Evolutionary conservation across 1,140 invertebrate species (phyloP), one percentile per base, ranked within the genome.

Genomic region (Calliopsis andreniformis): DNA sequence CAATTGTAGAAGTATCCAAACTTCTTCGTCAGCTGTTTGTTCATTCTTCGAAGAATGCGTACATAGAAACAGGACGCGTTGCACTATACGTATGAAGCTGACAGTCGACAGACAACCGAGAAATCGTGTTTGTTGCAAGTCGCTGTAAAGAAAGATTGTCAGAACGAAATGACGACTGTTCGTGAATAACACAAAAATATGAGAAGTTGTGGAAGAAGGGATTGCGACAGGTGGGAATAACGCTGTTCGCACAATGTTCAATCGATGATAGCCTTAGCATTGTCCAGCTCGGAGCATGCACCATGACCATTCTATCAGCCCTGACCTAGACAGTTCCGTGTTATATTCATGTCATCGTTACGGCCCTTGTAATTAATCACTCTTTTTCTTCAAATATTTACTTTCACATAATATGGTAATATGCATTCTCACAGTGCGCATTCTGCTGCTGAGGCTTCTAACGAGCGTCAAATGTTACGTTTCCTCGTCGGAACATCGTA

Each of bases 221-320:
- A 18, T 0, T 61, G 73, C 66, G 68, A 72, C 75, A 77, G 75
- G 67, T 77, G 75, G 58, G 12, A 35, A 39, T 62, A 63, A 62
- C 35, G 58, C 58, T 70, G 58, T 55, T 28, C 51, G 39, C 68
- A 43, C 32, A 69, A 30, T 3, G 18, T 18, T 55, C 68, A 58
- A 72, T 72, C 67, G 67, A 55, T 62, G 39, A 1, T 70, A 71
- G 58, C 58, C 68, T 77, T 72, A 63, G 49, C 67, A 69, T 68
- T 76, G 72, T 39, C 64, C 30, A 35, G 16, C 6, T 32, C 16
- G n/a, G 42, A 25, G 20, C 55, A 28, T 69, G 55, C 53, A 56
- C 47, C 35, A 71, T 71, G n/a, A n/a, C 35, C 23, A 56, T 23
- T 23, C 68, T 25, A 71, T 71, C 71, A 71, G n/a, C 75, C 75